Base-by-base conservation (phyloP, 1,140 invertebrate species). In the Vanessa atalanta region DNA sequence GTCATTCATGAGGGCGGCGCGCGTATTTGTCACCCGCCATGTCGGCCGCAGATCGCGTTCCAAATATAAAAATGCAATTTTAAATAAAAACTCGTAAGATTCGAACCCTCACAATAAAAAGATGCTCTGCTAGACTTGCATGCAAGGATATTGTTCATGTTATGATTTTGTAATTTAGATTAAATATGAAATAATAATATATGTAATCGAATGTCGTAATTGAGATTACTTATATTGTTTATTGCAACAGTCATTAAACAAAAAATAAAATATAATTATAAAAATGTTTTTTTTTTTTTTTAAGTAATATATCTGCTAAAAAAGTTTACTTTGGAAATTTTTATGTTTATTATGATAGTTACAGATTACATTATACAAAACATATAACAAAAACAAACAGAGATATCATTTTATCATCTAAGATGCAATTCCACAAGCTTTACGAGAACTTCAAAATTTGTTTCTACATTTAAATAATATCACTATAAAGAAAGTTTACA, bases 11-110 rank as follows among this genome's bases (percentile, higher is more conserved):
- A 86, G 88, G 82, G 84, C 86, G 86, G 70, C 63, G 70, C 80
- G 89, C 84, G 89, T 93, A 93, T 93, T 93, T 93, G 90, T 93
- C 90, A 93, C 86, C 84, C 84, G 83, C 77, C 84, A 83, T 84
- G 85, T 79, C 81, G 82, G 76, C 79, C 79, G 80, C 86, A 86
- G 83, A 83, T 89, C 87, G 88, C 87, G 88, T 87, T 84, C 84
- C 88, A 90, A 92, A 92, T 90, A 91, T 91, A 90, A 90, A 91
- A 91, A 91, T 90, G 89, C 88, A 91, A 92, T 91, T 92, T 92
- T 91, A 92, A 92, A 92, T 83, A 86, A 87, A 90, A 87, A 87
- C 64, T 76, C 83, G 79, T 79, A 61, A 72, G 78, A 83, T 90
- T 82, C 80, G 88, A 88, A 87, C 87, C 89, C 88, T 83, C 80